A percentile compares a stretch with the other conserved stretches of the same genome.
Conservation (phyloP, 2,888 invertebrate species). For the Lasioglossum calceatum region DNA sequence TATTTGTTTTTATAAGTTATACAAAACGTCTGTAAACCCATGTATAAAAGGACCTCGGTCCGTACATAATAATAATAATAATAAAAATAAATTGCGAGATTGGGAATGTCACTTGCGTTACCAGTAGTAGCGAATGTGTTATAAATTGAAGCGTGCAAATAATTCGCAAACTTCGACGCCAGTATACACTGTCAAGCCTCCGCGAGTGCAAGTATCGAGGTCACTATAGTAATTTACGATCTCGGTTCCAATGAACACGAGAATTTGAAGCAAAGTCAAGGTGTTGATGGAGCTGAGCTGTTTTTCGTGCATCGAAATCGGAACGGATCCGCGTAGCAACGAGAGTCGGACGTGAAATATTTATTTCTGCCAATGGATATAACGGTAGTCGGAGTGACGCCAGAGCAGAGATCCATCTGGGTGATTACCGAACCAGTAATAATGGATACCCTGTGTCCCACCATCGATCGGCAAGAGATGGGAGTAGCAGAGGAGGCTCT, state of each 20-base stretch:
- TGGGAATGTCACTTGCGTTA: too few relatives aligned
- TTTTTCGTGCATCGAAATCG: slow-evolving; percentile 2
- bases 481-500: not conserved
- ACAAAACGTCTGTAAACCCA: too few relatives aligned
- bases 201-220: not conserved
- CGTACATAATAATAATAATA: too few relatives aligned
- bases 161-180: too few relatives aligned
- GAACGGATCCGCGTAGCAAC: slow-evolving; percentile 4
- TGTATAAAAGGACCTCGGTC: too few relatives aligned
- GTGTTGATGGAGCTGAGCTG: not conserved
- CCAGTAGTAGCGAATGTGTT: too few relatives aligned
- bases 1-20: too few relatives aligned
- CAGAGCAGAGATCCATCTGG: slow-evolving; percentile 34
- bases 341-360: slow-evolving; percentile 45
- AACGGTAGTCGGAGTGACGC: slow-evolving; percentile 33
- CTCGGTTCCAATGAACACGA: not conserved
- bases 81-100: too few relatives aligned
- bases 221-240: not conserved
- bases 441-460: slow-evolving; percentile 24
- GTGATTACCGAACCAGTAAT: slow-evolving; percentile 35
- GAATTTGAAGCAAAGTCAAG: not conserved
- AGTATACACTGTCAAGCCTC: too few relatives aligned
- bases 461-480: slow-evolving; percentile 55
- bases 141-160: too few relatives aligned
- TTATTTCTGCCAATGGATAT: slow-evolving; percentile 43